Evolutionary conservation across 2,888 invertebrate genomes (phyloP).

Genomic region (Heliothis peltigera): DNA sequence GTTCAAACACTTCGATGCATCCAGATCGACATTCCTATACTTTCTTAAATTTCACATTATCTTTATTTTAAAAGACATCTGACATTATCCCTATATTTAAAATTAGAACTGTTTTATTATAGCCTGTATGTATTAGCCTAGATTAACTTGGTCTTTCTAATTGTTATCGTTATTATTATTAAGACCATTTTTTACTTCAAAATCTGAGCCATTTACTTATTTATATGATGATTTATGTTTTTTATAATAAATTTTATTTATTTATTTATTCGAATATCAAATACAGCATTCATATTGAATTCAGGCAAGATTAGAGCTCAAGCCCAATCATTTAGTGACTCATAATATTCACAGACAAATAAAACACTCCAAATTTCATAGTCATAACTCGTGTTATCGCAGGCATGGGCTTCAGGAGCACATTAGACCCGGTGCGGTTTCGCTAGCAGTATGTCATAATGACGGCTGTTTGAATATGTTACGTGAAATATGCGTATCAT

Average conservation of each 20-base stretch:
- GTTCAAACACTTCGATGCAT: not conserved
- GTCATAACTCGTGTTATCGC: constrained; percentile 61
- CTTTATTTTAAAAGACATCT: not conserved
- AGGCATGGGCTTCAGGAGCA: constrained; percentile 60
- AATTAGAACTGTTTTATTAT: no score
- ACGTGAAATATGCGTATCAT: constrained; percentile 20
- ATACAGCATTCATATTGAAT: constrained; percentile 58
- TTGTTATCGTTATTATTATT: no score
- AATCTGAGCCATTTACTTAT: no score
- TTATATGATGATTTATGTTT: no score
- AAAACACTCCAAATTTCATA: constrained; percentile 70
- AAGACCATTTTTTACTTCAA: no score
- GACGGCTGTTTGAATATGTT: constrained; percentile 1
- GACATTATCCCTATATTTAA: no score
- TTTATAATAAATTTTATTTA: no score
- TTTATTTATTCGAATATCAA: no score
- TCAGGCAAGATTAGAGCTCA: constrained; percentile 59
- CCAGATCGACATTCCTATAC: not conserved
- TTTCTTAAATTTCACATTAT: not conserved
- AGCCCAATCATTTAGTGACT: constrained; percentile 67
- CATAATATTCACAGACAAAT: constrained; percentile 68
- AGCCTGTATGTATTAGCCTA: no score
- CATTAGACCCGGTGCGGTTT: constrained; percentile 60
- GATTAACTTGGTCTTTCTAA: no score
- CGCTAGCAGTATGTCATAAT: constrained; percentile 43